These are phyloP conservation scores for Melinopterus prodromus DNA, from an alignment of 2,888 invertebrate species.

Conservation along the genomic window DNA sequence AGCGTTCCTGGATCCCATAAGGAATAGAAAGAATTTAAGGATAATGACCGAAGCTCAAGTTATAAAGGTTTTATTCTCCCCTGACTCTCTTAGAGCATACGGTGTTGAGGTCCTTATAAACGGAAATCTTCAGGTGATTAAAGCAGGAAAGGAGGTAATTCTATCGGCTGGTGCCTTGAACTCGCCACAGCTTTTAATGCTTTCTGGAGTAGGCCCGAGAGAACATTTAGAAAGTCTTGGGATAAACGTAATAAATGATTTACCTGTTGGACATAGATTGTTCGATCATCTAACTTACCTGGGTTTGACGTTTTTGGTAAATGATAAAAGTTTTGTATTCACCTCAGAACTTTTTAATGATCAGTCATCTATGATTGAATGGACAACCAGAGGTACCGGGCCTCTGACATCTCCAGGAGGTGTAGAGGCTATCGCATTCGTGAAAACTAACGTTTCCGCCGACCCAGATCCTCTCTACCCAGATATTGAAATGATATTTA, in stretches of 20 bases:
- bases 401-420: conserved; percentile 65
- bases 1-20: conserved; percentile 69
- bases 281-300: conserved; percentile 70
- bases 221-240: conserved; percentile 65
- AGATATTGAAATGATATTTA: conserved; percentile 75
- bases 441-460: conserved; percentile 66
- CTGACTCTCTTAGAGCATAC: conserved; percentile 69
- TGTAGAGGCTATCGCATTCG: conserved; percentile 67
- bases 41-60: conserved; percentile 69
- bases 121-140: conserved; percentile 52
- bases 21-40: conserved; percentile 71
- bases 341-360: conserved; percentile 51
- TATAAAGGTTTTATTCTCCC: conserved; percentile 73
- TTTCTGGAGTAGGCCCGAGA: conserved; percentile 80
- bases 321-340: conserved; percentile 58
- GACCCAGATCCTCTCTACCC: conserved; percentile 66
- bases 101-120: conserved; percentile 70
- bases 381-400: conserved; percentile 59
- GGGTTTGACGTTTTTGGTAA: conserved; percentile 59
- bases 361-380: conserved; percentile 58
- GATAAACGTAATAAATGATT: conserved; percentile 68
- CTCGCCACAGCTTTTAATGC: conserved; percentile 88
- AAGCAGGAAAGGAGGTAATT: conserved; percentile 81
- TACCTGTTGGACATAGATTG: conserved; percentile 73
- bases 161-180: conserved; percentile 87